Evolutionary conservation across 2,888 invertebrate species (phyloP), one percentile per base, ranked within the genome.

Genomic region (Stegophylla sp.): DNA sequence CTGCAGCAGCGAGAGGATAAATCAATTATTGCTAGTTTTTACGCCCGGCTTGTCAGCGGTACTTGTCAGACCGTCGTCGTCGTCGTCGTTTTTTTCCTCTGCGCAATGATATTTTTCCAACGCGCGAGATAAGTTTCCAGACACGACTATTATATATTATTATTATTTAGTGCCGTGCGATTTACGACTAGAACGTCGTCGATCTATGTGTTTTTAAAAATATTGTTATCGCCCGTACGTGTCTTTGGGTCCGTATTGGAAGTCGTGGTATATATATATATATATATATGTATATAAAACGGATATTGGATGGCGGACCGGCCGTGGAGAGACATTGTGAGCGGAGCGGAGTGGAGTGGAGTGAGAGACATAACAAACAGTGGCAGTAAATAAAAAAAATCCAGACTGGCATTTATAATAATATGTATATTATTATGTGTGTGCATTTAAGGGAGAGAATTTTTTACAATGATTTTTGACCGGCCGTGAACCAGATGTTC

Each of bases 161-260:
- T n/a, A n/a, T n/a, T n/a, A n/a, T n/a, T 79, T 79, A 79, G 51
- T 61, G 61, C 79, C 61, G 7, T 23, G 71, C 71, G 71, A 63
- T 79, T 79, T 79, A 79, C 79, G 79, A 79, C 71, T 23, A 26
- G 13, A 61, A 69, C 26, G 59, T 69, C 69, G 71, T 79, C 79
- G 79, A 69, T 77, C 59, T 71, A 17, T 59, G 45, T 79, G 61
- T 69, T 56, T 59, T 45, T 59, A n/a, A 17, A 9, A 48, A 71
- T 71, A 71, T 71, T 79, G 79, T 79, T 79, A 79, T 79, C 79
- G 79, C 79, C n/a, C 5, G 79, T 79, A 79, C 79, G 79, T 79
- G 79, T 79, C 61, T 79, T 79, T 71, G 51, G 79, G 63, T 71
- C 79, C 61, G 28, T 79, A 71, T 63, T 26, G 23, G n/a, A n/a